Percentiles rank a stretch among this genome's conserved stretches.
Conservation (phyloP, 2,113 vertebrate genomes). For the Mobula hypostoma region DNA sequence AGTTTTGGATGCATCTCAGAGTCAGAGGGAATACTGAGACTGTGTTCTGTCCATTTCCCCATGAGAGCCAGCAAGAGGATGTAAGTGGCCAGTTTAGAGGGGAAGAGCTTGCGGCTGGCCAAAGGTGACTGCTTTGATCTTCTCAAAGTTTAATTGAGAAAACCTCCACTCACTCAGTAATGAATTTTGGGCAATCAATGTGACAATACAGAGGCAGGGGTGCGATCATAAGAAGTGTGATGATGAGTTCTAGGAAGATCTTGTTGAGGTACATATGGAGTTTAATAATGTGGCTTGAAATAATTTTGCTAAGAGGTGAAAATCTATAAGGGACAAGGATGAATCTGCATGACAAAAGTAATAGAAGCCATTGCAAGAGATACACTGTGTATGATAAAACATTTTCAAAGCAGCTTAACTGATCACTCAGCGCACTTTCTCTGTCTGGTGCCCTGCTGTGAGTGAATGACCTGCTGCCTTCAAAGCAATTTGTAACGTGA, state of each 20-base stretch:
- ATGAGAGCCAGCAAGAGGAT: neutral
- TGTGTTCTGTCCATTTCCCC: neutral
- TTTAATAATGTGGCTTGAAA: neutral
- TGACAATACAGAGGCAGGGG: neutral
- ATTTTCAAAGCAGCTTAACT: neutral
- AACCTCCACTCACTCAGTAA: neutral
- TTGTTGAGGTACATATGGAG: too few relatives aligned
- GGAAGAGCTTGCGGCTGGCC: neutral
- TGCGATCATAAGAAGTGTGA: neutral
- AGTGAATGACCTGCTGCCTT: neutral
- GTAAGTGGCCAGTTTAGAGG: neutral
- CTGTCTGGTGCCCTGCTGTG: neutral
- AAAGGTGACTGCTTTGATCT: neutral
- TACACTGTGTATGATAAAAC: neutral
- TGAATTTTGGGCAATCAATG: neutral
- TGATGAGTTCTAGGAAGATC: too few relatives aligned
- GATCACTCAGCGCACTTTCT: neutral
- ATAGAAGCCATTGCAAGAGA: neutral
- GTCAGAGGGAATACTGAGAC: neutral
- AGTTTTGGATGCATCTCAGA: neutral
- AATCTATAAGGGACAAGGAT: neutral
- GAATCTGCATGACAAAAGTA: neutral
- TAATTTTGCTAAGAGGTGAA: neutral
- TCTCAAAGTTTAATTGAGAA: neutral
- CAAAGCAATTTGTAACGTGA: neutral